Evolutionary conservation across 1,140 invertebrate species (phyloP).

Genomic region (Alviniconcha marisindica): DNA sequence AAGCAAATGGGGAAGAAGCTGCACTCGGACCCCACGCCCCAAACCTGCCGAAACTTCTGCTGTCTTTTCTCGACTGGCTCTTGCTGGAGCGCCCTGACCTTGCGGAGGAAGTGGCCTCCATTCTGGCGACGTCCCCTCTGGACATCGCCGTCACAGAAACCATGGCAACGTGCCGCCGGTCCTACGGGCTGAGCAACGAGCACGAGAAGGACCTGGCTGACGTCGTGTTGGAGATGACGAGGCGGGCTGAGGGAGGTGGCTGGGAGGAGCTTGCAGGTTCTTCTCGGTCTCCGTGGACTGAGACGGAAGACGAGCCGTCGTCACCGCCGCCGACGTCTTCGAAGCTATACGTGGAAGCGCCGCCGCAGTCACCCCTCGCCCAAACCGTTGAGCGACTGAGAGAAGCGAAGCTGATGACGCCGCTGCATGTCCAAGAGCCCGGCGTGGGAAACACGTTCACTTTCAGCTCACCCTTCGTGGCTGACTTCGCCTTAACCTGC

Average conservation of each 20-base stretch:
- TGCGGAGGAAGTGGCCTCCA: not conserved
- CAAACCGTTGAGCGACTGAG: not conserved
- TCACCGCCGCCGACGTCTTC: not conserved
- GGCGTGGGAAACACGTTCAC: not conserved
- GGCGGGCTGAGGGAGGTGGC: not conserved
- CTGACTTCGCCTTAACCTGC: conserved; percentile 18
- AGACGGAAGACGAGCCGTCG: not conserved
- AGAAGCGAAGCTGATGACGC: not conserved
- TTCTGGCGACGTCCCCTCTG: not conserved
- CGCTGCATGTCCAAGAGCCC: not conserved
- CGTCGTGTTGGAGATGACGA: not conserved
- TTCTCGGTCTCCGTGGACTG: too few species aligned
- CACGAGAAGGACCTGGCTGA: not conserved
- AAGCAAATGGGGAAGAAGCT: too few species aligned
- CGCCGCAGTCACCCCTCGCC: not conserved
- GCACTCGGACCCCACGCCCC: not conserved
- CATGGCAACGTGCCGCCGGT: not conserved
- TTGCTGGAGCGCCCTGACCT: not conserved
- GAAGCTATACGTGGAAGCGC: not conserved
- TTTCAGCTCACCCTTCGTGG: conserved; percentile 13
- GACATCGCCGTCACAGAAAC: not conserved
- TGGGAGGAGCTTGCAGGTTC: not conserved
- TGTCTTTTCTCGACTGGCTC: conserved; percentile 26
- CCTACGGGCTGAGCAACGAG: not conserved
- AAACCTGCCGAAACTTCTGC: not conserved